Evolutionary conservation across 2,113 vertebrate species (phyloP).

Genomic region (Bos javanicus): DNA sequence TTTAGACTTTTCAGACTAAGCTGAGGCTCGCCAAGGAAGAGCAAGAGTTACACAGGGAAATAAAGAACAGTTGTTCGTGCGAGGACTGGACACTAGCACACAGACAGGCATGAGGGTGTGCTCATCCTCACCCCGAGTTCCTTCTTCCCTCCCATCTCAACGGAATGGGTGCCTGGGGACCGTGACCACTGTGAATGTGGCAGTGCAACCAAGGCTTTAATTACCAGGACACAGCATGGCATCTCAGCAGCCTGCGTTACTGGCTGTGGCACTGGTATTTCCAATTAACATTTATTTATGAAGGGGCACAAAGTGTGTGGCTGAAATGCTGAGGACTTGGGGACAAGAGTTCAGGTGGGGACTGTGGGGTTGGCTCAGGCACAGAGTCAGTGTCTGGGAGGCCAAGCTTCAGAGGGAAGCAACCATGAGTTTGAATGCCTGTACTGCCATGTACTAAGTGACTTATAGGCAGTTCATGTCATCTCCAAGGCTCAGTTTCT

Average conservation of each 20-base stretch:
- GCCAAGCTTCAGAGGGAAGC: neutral
- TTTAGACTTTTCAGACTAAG: neutral
- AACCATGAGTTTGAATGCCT: neutral
- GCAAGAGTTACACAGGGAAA: neutral
- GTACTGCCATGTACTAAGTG: neutral
- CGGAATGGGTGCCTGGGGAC: neutral
- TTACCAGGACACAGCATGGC: neutral
- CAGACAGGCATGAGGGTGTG: neutral
- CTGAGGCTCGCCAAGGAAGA: neutral
- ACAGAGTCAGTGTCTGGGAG: neutral
- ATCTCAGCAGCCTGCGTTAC: neutral
- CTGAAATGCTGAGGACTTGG: neutral
- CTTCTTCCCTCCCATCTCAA: neutral
- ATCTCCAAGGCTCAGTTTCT: neutral
- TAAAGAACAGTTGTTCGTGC: fast-evolving
- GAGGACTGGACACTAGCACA: neutral
- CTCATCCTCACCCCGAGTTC: neutral
- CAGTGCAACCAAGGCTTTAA: neutral
- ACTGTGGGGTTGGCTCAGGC: neutral
- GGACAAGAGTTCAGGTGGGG: fast-evolving
- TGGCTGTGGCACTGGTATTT: neutral
- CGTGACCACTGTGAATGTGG: neutral
- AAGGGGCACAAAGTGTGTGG: neutral
- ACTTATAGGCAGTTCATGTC: neutral
- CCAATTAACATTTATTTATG: neutral